A percentile compares a stretch with the other conserved stretches of the same genome.
These are phyloP conservation scores for Cygnus buccinator DNA, from an alignment of 2,113 vertebrate genomes.

Conservation along the genomic window DNA sequence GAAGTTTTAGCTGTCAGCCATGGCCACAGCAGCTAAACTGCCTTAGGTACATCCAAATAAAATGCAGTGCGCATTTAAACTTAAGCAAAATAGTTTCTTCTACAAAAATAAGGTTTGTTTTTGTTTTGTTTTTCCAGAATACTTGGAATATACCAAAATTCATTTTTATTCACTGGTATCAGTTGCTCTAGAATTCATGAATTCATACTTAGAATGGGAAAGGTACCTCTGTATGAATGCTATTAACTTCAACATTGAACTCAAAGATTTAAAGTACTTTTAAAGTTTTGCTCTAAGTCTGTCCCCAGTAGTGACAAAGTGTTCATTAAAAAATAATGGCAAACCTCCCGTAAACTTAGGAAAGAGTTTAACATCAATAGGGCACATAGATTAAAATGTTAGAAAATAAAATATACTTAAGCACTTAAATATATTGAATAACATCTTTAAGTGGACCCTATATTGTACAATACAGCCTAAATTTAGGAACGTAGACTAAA, in stretches of 20 bases:
- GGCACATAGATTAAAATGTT: background rate
- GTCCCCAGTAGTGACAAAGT: background rate
- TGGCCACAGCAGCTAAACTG: background rate
- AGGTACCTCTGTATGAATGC: background rate
- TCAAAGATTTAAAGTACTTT: background rate
- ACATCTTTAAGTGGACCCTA: background rate
- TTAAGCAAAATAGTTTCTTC: background rate
- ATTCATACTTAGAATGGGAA: background rate
- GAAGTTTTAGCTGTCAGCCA: background rate
- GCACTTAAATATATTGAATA: background rate
- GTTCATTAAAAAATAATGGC: background rate
- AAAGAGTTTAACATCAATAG: background rate
- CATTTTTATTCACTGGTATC: background rate
- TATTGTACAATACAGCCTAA: background rate
- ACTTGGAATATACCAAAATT: background rate
- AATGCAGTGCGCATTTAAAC: background rate
- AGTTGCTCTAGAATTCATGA: background rate
- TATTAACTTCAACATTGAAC: background rate
- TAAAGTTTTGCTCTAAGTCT: background rate
- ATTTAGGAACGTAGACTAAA: background rate
- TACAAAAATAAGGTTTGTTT: background rate
- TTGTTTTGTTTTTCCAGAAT: background rate
- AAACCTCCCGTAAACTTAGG: background rate
- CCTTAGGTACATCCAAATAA: background rate
- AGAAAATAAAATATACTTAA: background rate